Percentiles rank a stretch among this genome's conserved stretches.
phyloP scores from a whole-genome alignment of 1,140 invertebrate genomes.

The Leptopilina clavipes region DNA sequence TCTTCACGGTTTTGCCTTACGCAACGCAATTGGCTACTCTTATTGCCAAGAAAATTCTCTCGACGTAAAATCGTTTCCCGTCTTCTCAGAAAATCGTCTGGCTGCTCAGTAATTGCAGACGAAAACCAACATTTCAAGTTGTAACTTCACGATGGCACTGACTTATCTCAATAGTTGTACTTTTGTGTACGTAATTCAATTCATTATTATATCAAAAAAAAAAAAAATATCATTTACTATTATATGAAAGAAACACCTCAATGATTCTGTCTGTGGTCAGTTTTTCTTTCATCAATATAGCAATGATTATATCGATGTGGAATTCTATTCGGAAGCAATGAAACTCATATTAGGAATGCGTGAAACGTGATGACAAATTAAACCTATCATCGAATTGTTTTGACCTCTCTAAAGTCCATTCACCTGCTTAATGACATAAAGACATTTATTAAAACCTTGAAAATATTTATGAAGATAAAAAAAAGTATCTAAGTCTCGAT shows the following conservation, averaged over 20 bases:
- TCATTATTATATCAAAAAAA: no score
- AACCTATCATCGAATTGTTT: no score
- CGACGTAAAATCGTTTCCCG: constrained; percentile 53
- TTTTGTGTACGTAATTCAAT: no score
- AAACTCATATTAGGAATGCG: no score
- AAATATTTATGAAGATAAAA: background rate
- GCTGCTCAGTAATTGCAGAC: constrained; percentile 47
- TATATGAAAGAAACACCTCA: no score
- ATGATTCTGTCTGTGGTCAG: no score
- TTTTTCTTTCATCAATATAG: no score
- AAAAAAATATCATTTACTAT: no score
- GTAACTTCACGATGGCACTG: background rate
- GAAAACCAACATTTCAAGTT: constrained; percentile 23
- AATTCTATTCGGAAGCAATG: no score
- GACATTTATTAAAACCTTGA: background rate
- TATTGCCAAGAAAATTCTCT: constrained; percentile 58
- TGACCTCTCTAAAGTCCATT: constrained; percentile 13
- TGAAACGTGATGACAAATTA: no score
- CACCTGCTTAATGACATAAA: background rate
- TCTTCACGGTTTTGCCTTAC: constrained; percentile 27
- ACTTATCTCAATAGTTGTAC: no score
- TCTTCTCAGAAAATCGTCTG: constrained; percentile 61
- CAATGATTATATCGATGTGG: no score
- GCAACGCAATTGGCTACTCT: constrained; percentile 29
- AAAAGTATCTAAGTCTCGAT: background rate